phyloP scores from a whole-genome alignment of 2,888 invertebrate species.

The Mesodorylaimus sp. region DNA sequence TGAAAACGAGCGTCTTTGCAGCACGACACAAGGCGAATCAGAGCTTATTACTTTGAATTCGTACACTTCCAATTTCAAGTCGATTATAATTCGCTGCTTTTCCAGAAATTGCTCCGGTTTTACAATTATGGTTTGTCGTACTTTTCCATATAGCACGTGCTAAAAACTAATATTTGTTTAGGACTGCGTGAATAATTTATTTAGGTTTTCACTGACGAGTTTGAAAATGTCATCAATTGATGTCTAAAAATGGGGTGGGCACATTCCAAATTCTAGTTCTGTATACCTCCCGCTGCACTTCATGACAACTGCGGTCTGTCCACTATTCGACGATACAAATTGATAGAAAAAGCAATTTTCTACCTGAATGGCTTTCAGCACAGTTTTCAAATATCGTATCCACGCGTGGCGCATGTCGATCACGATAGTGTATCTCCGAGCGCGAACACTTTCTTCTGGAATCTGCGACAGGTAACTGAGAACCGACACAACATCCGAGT shows the following conservation, averaged over 20 bases:
- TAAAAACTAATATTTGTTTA: conserved; percentile 11
- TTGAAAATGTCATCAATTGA: too few species aligned
- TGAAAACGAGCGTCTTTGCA: conserved; percentile 10
- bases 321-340: background rate
- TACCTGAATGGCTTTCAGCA: conserved; percentile 20
- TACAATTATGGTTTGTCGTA: conserved; percentile 40
- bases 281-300: too few species aligned
- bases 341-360: background rate
- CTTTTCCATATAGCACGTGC: conserved; percentile 20
- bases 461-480: conserved; percentile 7
- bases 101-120: conserved; percentile 57
- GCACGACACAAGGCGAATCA: background rate
- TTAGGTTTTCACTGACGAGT: too few species aligned
- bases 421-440: conserved; percentile 16
- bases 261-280: too few species aligned
- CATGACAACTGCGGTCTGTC: too few species aligned
- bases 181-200: too few species aligned
- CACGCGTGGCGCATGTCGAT: conserved; percentile 20
- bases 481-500: conserved; percentile 5
- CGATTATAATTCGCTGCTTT: conserved; percentile 43
- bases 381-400: conserved; percentile 17
- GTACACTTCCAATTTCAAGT: conserved; percentile 22
- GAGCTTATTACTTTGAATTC: conserved; percentile 20
- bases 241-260: too few species aligned
- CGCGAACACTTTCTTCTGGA: conserved; percentile 1